Base-by-base conservation (phyloP, 2,888 invertebrate genomes). In the Trachelus stipa region DNA sequence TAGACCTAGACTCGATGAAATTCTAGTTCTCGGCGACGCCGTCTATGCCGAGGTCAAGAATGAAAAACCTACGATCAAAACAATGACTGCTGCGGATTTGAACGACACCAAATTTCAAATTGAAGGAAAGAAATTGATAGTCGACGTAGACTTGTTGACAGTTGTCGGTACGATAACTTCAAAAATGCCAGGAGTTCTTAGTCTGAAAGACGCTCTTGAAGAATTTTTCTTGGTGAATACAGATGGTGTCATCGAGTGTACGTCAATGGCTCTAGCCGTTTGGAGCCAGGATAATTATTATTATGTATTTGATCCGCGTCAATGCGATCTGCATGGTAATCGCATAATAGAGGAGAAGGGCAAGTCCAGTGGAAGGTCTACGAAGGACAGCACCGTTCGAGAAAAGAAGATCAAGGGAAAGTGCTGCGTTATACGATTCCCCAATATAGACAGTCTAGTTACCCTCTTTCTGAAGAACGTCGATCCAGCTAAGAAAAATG, bases 291-390 rank as follows among this genome's bases (percentile, higher is more conserved):
- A 93, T 1, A 93, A 93, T 1, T 91, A 91, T 73, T 94, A 92
- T 77, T 95, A 94, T 82, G 85, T 94, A 78, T 95, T 94, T 84
- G 94, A 95, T 86, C 94, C 95, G 0, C 85, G 85, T 82, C 92
- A 92, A 91, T 94, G 90, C 77, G 89, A 90, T 37, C 37, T 76
- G 0, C 9, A 34, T 3, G 91, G 91, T 85, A 86, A 83, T 73
- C 92, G 77, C 88, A 91, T 79, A 23, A 74, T 82, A 0, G 84
- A 85, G 6, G 84, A 84, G 74, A 86, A 85, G 82, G 81, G 81
- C 73, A 81, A 83, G 81, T 76, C 69, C 3, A 73, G 74, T 30
- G 73, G 35, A 11, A 1, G 76, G 75, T 73, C 68, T 1, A 75
- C 35, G 11, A 82, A 83, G 74, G 73, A 77, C 11, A 81, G 73